A percentile compares a stretch with the other conserved stretches of the same genome.
Evolutionary conservation across 2,113 vertebrate genomes (phyloP).

Genomic region (Myotis davidii): DNA sequence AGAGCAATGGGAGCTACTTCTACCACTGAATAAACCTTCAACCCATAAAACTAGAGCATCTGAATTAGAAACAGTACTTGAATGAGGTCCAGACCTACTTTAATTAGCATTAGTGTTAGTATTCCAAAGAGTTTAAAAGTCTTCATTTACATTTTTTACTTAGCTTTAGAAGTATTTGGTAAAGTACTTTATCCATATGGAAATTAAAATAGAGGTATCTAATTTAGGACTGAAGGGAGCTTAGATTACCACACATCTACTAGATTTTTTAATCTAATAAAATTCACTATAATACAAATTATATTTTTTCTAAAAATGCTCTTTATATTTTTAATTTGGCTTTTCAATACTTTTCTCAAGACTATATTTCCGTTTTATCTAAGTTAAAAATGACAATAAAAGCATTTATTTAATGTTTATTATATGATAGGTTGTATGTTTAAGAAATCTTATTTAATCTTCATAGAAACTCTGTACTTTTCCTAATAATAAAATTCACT

Average conservation of each 20-base stretch:
- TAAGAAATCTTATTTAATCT: conserved; percentile 29
- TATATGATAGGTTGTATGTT: neutral
- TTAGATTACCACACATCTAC: neutral
- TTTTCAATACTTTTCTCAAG: conserved; percentile 54
- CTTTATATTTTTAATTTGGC: conserved; percentile 41
- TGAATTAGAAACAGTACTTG: conserved; percentile 34
- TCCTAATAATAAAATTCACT: conserved; percentile 43
- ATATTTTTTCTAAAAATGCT: conserved; percentile 8
- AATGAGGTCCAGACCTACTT: neutral
- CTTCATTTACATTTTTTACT: conserved; percentile 26
- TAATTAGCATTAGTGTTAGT: neutral
- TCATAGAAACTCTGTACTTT: neutral
- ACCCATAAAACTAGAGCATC: neutral
- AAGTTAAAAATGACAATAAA: conserved; percentile 25
- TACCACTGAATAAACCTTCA: conserved; percentile 6
- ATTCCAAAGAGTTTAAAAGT: conserved; percentile 27
- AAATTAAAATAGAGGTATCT: neutral
- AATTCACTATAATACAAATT: neutral
- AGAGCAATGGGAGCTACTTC: neutral
- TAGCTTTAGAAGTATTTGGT: conserved; percentile 1
- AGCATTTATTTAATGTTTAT: conserved; percentile 31
- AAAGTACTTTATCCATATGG: neutral
- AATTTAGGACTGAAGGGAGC: neutral
- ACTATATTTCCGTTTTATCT: conserved; percentile 4
- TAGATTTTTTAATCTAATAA: conserved; percentile 25